phyloP scores from a whole-genome alignment of 1,140 invertebrate genomes.

The Trialeurodes vaporariorum region DNA sequence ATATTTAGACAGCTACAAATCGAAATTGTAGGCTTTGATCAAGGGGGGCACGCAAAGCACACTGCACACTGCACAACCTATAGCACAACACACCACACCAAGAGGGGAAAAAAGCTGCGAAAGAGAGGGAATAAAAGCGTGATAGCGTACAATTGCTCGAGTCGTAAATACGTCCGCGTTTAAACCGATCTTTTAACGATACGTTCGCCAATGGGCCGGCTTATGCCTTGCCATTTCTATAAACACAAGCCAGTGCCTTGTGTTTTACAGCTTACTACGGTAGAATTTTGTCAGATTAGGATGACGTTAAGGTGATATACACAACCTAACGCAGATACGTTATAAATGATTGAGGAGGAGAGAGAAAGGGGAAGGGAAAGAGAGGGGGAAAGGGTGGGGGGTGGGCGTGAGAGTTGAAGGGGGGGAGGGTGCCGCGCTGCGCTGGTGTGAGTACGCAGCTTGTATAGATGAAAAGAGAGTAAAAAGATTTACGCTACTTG shows the following conservation, averaged over 20 bases:
- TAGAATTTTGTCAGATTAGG: neutral
- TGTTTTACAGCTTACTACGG: neutral
- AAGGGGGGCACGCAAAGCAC: too few species aligned
- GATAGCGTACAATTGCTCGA: neutral
- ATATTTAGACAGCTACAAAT: constrained; percentile 1
- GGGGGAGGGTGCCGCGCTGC: too few species aligned
- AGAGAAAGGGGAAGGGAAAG: too few species aligned
- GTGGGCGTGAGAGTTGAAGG: too few species aligned
- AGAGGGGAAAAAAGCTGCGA: neutral
- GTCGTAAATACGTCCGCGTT: neutral
- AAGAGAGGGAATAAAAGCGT: too few species aligned
- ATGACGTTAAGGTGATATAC: neutral
- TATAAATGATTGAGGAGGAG: neutral
- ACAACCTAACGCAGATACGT: neutral
- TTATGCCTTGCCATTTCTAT: too few species aligned
- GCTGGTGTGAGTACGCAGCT: too few species aligned
- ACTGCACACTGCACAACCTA: too few species aligned
- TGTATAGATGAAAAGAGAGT: neutral
- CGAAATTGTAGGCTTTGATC: neutral
- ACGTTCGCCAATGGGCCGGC: too few species aligned
- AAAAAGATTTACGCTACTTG: neutral
- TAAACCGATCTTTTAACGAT: neutral
- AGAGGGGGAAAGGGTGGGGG: too few species aligned
- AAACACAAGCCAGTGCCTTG: too few species aligned
- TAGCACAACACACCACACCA: too few species aligned